Evolutionary conservation across 1,140 invertebrate genomes (phyloP), one percentile per base, ranked within the genome.

Genomic region (Brachionus koreanus): DNA sequence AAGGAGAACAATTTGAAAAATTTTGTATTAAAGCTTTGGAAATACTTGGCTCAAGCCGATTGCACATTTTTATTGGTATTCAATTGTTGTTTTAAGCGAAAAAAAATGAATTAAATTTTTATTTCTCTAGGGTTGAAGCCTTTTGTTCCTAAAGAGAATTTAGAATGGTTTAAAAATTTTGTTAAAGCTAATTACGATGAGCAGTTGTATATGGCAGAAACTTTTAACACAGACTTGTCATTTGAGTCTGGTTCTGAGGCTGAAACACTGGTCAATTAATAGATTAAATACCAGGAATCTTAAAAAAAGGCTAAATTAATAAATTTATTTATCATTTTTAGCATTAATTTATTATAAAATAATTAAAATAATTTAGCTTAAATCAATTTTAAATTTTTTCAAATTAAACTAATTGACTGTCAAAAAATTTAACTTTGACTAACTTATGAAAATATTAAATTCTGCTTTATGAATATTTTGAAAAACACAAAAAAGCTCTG

Each of bases 91-190:
- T 33, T 67, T 33, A 13, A 12, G 16, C 1, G n/a, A 16, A 25
- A 33, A 23, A 63, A 23, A 35, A n/a, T 6, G 5, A 10, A 12
- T 16, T 67, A 33, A 35, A 12, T 67, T 39, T 72, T 39, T 39
- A 42, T 72, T 9, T 33, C 23, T 33, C 3, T 5, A 72, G 67
- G 33, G 0, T 25, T 74, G 12, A 74, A 74, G 5, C 69, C 69
- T 25, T 74, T 74, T 46, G 69, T 74, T 29, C 69, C 69, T 3
- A 74, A 74, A 46, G 69, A 74, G 2, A 74, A 74, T 74, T 3
- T 74, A 19, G 69, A 74, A 46, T 74, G 69, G 69, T 74, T 46
- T n/a, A 74, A 49, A 29, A 74, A 46, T 74, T 74, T 74, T 29
- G 10, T 74, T 9, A 74, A 74, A 46, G 25, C 43, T 6, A 74